Base-by-base conservation (phyloP, 2,888 invertebrate species). In the Eupithecia centaureata region DNA sequence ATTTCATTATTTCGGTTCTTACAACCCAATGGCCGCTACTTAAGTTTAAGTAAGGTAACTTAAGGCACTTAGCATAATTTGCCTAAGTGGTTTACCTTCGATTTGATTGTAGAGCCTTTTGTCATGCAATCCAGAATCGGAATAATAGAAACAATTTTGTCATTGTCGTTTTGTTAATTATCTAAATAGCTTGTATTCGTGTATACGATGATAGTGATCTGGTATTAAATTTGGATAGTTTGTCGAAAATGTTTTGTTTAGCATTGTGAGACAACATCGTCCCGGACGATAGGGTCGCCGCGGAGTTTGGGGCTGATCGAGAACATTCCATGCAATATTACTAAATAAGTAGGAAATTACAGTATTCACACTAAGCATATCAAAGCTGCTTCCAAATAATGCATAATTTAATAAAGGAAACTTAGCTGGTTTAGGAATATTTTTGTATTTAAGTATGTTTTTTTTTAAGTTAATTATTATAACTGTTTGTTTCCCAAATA, bases 81-180 rank as follows among this genome's bases (percentile, higher is more conserved):
- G 61, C 66, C 71, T 73, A 75, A 77, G 75, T 76, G 76, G 76
- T 74, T 73, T 73, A 76, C 75, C 73, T 76, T 76, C 71, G 71
- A 77, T 76, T 77, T 69, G 70, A 74, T 73, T 74, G 72, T 74
- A 77, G 69, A 66, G 73, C 61, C 73, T 65, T 74, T 73, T 77
- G 76, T 76, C 76, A 77, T 77, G 78, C 76, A 74, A 78, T 73
- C 72, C 69, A 67, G 76, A 68, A 68, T 74, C 65, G 65, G 72
- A 70, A 73, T 75, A 75, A 75, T 71, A 71, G 67, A 61, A 47
- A 58, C 71, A 67, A 71, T 74, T 73, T 71, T 65, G 52, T 56
- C 58, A 67, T 42, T 61, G 56, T 25, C 61, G 66, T 58, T 63
- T 61, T 22, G 47, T 59, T 60, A 69, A 66, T 63, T 61, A 68